These are phyloP conservation scores for Sycophila texana DNA, from an alignment of 2,888 invertebrate species.

Conservation along the genomic window DNA sequence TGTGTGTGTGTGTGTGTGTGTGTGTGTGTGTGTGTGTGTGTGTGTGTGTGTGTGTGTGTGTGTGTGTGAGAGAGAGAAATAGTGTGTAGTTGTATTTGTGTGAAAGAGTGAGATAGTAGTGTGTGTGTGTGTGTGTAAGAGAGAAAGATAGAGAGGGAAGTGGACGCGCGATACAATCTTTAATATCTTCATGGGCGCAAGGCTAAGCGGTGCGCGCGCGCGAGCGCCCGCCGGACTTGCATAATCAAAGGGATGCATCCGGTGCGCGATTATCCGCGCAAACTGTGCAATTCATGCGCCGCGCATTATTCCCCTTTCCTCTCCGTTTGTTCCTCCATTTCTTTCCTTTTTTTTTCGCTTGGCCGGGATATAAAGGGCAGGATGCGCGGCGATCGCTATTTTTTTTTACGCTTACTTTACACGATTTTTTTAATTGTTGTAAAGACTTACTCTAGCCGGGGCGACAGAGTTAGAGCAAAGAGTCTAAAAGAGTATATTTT, in stretches of 20 bases:
- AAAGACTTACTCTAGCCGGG: no score
- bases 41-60: no score
- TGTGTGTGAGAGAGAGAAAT: no score
- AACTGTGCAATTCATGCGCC: slow-evolving; percentile 46
- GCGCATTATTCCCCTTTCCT: slow-evolving; percentile 23
- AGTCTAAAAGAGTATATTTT: no score
- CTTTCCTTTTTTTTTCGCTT: not conserved
- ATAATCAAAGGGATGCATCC: slow-evolving; percentile 54
- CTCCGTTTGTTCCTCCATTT: slow-evolving; percentile 16
- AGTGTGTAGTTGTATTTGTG: no score
- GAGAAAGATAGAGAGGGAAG: not conserved
- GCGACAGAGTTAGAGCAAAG: no score
- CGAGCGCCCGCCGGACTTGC: slow-evolving; percentile 36
- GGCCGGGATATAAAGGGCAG: slow-evolving; percentile 6
- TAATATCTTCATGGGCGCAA: slow-evolving; percentile 61
- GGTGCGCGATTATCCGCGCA: slow-evolving; percentile 34
- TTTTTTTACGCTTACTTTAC: not conserved
- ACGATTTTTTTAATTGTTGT: no score
- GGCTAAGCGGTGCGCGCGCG: no score
- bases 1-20: no score
- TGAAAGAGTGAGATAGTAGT: no score
- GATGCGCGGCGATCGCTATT: slow-evolving; percentile 3
- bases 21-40: no score
- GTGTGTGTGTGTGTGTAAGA: no score
- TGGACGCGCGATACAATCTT: slow-evolving; percentile 61